These are phyloP conservation scores for Chiloscyllium punctatum DNA, from an alignment of 2,797 vertebrate species.

Conservation along the genomic window DNA sequence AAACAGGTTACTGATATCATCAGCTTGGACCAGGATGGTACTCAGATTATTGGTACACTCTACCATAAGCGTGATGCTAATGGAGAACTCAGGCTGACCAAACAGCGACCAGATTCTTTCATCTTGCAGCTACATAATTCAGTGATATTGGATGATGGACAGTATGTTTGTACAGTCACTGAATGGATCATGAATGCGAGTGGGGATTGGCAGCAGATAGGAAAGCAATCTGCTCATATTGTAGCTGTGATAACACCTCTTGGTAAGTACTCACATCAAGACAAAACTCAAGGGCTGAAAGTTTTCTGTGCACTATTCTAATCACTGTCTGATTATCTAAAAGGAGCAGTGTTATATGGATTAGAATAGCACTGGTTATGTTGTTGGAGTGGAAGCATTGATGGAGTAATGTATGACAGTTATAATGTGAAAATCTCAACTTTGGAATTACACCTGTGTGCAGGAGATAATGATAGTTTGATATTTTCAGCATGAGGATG, in stretches of 20 bases:
- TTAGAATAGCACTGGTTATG: neutral
- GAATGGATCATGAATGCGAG: constrained; percentile 67
- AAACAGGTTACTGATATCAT: constrained; percentile 66
- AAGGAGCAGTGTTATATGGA: neutral
- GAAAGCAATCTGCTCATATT: constrained; percentile 67
- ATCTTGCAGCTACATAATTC: constrained; percentile 65
- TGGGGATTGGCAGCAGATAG: constrained; percentile 80
- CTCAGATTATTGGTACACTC: constrained; percentile 53
- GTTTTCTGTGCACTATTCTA: neutral
- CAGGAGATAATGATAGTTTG: neutral
- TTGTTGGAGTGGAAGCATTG: neutral
- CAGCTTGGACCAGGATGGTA: constrained; percentile 70
- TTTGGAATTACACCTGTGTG: neutral
- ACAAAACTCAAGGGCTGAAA: constrained; percentile 26
- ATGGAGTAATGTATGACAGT: neutral
- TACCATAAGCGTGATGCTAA: constrained; percentile 62
- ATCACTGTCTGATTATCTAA: neutral
- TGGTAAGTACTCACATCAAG: constrained; percentile 59
- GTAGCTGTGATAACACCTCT: constrained; percentile 76
- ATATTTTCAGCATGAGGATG: neutral
- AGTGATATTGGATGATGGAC: constrained; percentile 60
- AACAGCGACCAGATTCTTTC: constrained; percentile 60
- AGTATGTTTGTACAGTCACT: constrained; percentile 64
- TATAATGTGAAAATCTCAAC: neutral
- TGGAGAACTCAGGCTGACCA: constrained; percentile 63